Conservation (phyloP, 2,888 invertebrate genomes). For the Gandaritis pyraliata region DNA sequence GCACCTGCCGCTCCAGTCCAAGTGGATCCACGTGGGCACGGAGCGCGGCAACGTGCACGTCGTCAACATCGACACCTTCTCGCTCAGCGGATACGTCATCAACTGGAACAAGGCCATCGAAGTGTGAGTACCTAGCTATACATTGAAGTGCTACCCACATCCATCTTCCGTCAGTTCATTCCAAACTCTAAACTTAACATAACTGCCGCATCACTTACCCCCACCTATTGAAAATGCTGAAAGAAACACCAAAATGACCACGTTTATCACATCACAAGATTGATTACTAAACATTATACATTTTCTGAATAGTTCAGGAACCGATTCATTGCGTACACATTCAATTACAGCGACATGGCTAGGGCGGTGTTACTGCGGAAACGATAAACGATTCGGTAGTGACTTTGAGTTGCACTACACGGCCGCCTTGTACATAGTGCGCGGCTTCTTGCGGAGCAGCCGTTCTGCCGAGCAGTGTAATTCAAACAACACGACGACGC, state of each 20-base stretch:
- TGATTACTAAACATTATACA: slow-evolving; percentile 27
- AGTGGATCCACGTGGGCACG: slow-evolving; percentile 99
- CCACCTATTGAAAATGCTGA: slow-evolving; percentile 7
- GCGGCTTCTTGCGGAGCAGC: too few species aligned
- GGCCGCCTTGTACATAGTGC: too few species aligned
- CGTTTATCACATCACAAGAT: slow-evolving; percentile 27
- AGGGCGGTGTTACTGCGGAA: too few species aligned
- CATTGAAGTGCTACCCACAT: slow-evolving; percentile 3
- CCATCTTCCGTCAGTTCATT: not conserved
- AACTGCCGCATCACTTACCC: slow-evolving; percentile 10
- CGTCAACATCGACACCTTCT: slow-evolving; percentile 97
- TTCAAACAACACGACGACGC: too few species aligned
- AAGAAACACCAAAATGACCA: slow-evolving; percentile 11
- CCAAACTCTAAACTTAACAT: too few species aligned
- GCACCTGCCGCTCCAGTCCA: slow-evolving; percentile 97
- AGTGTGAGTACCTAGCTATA: slow-evolving; percentile 90
- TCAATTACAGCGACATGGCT: slow-evolving; percentile 26
- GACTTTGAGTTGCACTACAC: too few species aligned
- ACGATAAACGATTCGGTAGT: too few species aligned
- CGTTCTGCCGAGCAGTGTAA: too few species aligned
- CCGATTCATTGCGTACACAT: slow-evolving; percentile 31
- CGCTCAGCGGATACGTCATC: slow-evolving; percentile 98
- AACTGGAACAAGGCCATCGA: slow-evolving; percentile 99
- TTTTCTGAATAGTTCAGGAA: slow-evolving; percentile 19
- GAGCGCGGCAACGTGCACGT: slow-evolving; percentile 99